These are phyloP conservation scores for Sandelia bainsii DNA, from an alignment of 2,797 vertebrate genomes.

Conservation along the genomic window DNA sequence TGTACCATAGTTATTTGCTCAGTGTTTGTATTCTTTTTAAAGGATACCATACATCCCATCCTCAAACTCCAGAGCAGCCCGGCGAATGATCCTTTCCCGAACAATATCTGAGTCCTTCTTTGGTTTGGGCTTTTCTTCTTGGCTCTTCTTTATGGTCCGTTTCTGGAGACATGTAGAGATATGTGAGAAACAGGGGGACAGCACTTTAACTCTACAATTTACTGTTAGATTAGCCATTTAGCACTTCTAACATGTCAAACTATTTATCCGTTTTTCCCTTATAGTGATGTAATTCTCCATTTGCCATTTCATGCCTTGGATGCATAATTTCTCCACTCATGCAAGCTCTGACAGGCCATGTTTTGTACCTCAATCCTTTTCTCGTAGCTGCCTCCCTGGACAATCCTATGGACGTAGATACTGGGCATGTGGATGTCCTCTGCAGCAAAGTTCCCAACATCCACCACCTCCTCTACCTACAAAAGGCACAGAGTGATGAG, in stretches of 20 bases:
- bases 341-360: neutral
- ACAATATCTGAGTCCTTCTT: constrained; percentile 90
- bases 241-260: neutral
- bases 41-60: constrained; percentile 99
- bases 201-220: neutral
- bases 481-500: constrained; percentile 41
- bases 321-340: constrained; percentile 2
- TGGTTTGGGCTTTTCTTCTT: constrained; percentile 84
- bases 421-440: constrained; percentile 98
- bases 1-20: neutral
- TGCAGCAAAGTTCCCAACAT: constrained; percentile 91
- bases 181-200: constrained; percentile 13
- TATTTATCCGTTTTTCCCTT: neutral
- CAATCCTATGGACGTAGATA: constrained; percentile 94
- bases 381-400: constrained; percentile 91
- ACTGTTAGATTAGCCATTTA: constrained; percentile 5
- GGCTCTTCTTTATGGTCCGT: constrained; percentile 88
- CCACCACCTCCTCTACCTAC: constrained; percentile 98
- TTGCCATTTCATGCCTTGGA: neutral
- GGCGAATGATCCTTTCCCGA: constrained; percentile 94
- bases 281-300: constrained; percentile 6
- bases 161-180: constrained; percentile 82
- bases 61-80: constrained; percentile 96
- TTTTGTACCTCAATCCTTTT: constrained; percentile 95
- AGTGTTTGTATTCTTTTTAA: constrained; percentile 36